Evolutionary conservation across 2,113 vertebrate species (phyloP), one percentile per base, ranked within the genome.

Genomic region (Microcebus murinus): DNA sequence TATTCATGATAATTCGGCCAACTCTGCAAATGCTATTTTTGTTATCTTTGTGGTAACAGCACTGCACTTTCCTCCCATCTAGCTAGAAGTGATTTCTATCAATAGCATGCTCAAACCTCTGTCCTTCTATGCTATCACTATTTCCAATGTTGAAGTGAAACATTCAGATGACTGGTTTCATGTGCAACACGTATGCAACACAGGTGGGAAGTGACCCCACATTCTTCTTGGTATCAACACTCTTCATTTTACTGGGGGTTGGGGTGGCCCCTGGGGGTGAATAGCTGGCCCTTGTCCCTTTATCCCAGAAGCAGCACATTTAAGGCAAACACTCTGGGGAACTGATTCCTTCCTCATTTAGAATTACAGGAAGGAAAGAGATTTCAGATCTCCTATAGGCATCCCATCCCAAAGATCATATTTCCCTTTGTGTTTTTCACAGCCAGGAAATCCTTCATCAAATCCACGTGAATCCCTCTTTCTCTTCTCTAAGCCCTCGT

Each of bases 361-460:
- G 31, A 61, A 68, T n/a, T n/a, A 61, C 9, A 65, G 81, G 59
- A 80, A 68, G 63, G 87, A 96, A 91, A 48, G 87, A 34, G 48
- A 67, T 73, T 93, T 85, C 36, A 82, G 80, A 50, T 59, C 48
- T 65, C 59, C 70, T 11, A 1, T 25, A 65, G 57, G 39, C 63
- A 8, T 68, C 7, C 31, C 71, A n/a, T 63, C 67, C 52, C 29
- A 21, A 71, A 94, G 91, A 94, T 73, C 71, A 4, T 39, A 87
- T 85, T 97, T 96, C 85, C 63, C 65, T 93, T 91, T 94, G 48
- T 83, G 88, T 95, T 90, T 90, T 97, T 97, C 95, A 96, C 73
- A 96, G 94, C 88, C 95, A 93, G 91, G 91, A 97, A 95, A 98
- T 95, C 95, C 93, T 68, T 90, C 89, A 36, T 83, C 96, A 96